phyloP scores from a whole-genome alignment of 2,113 vertebrate species.

The Thamnophis sirtalis region DNA sequence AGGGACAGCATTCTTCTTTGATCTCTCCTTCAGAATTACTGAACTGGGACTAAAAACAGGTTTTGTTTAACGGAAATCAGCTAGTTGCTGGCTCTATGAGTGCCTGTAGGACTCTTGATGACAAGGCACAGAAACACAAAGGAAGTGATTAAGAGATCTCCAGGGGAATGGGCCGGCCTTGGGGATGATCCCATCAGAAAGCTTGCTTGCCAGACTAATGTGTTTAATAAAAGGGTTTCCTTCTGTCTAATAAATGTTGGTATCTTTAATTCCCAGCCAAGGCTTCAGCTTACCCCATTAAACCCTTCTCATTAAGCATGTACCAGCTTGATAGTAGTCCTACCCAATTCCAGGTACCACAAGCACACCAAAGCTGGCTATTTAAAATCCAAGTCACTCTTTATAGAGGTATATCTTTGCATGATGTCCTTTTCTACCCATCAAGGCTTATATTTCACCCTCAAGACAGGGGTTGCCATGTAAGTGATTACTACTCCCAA shows the following conservation, averaged over 20 bases:
- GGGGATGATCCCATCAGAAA: not conserved
- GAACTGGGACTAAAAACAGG: not conserved
- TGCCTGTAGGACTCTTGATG: not conserved
- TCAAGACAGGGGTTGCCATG: not conserved
- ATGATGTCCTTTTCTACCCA: not conserved
- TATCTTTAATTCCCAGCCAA: not conserved
- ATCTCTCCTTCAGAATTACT: not conserved
- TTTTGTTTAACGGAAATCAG: not conserved
- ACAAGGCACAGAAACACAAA: not conserved
- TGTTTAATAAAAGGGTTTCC: not conserved
- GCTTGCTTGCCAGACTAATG: not conserved
- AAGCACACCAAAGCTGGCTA: conserved; percentile 19
- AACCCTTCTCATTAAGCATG: not conserved
- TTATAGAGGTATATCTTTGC: conserved; percentile 52
- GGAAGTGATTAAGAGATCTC: not conserved
- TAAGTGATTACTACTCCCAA: not conserved
- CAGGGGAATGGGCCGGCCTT: not conserved
- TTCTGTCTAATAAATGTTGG: not conserved
- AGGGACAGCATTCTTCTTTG: not conserved
- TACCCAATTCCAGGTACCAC: not conserved
- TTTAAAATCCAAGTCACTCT: conserved; percentile 65
- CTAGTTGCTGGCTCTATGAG: not conserved
- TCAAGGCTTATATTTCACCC: not conserved
- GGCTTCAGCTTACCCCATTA: not conserved
- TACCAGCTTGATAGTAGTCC: conserved; percentile 31